phyloP scores from a whole-genome alignment of 2,113 vertebrate species.

The Erinaceus europaeus region DNA sequence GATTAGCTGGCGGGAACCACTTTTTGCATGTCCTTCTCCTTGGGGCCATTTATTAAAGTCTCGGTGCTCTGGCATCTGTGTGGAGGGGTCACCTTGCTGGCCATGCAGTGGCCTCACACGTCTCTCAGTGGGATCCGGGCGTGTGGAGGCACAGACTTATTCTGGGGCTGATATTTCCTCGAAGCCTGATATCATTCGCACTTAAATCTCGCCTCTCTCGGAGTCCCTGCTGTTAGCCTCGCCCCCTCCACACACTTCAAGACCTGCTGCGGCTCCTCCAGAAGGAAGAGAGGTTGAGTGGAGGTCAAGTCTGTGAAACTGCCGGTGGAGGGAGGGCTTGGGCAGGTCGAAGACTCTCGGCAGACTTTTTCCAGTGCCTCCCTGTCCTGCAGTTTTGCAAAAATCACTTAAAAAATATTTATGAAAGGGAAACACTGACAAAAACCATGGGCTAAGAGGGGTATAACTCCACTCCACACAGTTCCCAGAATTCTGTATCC shows the following conservation, averaged over 20 bases:
- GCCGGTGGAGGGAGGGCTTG: constrained; percentile 52
- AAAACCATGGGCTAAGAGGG: too few relatives aligned
- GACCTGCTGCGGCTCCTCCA: constrained; percentile 50
- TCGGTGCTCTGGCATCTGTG: constrained; percentile 64
- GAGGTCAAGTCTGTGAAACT: constrained; percentile 73
- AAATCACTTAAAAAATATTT: too few relatives aligned
- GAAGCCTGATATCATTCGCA: constrained; percentile 68
- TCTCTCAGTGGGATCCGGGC: constrained; percentile 68
- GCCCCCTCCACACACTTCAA: constrained; percentile 70
- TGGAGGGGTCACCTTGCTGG: constrained; percentile 74
- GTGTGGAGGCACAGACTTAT: constrained; percentile 72
- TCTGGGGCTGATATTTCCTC: constrained; percentile 74
- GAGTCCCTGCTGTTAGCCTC: constrained; percentile 55
- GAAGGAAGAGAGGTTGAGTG: constrained; percentile 64
- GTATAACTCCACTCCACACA: too few relatives aligned
- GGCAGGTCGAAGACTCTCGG: constrained; percentile 48
- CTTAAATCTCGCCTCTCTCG: constrained; percentile 73
- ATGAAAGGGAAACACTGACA: too few relatives aligned
- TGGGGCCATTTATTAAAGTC: constrained; percentile 75
- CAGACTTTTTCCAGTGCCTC: constrained; percentile 32
- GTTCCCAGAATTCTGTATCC: too few relatives aligned
- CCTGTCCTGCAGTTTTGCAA: constrained; percentile 21
- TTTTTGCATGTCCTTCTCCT: constrained; percentile 70
- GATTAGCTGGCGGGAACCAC: constrained; percentile 59
- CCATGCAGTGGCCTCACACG: constrained; percentile 52